phyloP scores from a whole-genome alignment of 2,797 vertebrate species.

The Periparus ater region DNA sequence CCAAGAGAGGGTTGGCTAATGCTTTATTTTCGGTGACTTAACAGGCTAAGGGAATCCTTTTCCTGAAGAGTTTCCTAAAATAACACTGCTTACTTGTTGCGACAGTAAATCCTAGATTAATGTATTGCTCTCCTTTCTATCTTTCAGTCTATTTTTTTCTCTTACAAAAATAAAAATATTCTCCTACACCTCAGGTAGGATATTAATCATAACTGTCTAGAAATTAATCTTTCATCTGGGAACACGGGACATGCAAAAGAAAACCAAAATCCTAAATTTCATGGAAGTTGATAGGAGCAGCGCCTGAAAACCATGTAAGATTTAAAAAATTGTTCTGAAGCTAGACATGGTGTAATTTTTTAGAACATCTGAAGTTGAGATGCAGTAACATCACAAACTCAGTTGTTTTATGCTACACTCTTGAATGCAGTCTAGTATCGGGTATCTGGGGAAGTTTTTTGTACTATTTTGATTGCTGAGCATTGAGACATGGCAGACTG shows the following conservation, averaged over 20 bases:
- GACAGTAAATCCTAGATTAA: constrained; percentile 12
- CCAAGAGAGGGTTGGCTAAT: neutral
- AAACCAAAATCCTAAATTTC: neutral
- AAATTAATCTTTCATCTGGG: neutral
- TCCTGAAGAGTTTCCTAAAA: constrained; percentile 20
- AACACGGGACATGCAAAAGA: neutral
- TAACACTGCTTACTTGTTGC: constrained; percentile 11
- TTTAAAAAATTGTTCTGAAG: neutral
- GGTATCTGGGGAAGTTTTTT: neutral
- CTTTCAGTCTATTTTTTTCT: neutral
- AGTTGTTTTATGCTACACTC: neutral
- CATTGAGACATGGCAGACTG: neutral
- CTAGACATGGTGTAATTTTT: neutral
- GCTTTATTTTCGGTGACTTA: constrained; percentile 20
- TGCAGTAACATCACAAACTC: neutral
- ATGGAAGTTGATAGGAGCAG: neutral
- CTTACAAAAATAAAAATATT: neutral
- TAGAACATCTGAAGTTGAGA: neutral
- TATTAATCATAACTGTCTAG: neutral
- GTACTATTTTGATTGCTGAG: neutral
- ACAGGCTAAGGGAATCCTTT: constrained; percentile 24
- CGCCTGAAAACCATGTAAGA: neutral
- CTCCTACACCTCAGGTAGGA: neutral
- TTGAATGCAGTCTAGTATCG: neutral
- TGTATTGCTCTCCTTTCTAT: neutral